Base-by-base conservation (phyloP, 2,888 invertebrate species). In the Terebella lapidaria region DNA sequence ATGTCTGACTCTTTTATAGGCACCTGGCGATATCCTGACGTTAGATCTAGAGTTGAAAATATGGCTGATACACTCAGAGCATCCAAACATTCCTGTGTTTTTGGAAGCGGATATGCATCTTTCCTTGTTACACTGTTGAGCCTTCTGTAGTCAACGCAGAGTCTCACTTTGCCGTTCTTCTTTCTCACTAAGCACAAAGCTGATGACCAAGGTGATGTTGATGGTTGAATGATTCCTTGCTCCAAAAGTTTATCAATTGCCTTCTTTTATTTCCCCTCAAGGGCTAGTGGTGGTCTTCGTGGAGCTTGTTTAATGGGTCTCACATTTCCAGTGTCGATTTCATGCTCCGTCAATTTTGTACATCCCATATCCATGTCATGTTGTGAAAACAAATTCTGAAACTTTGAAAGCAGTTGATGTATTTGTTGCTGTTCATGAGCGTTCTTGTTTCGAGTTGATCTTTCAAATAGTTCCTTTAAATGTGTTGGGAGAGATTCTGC, bases 61-160 rank as follows among this genome's bases (percentile, higher is more conserved):
- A 53, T 15, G 3, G 10, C 20, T 25, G 53, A 22, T 10, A 24
- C 53, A 10, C 25, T 27, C 25, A 53, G 25, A 10, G 53, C 53
- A 26, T 53, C 53, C 4, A 53, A 20, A 27, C 53, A 53, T 15
- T 5, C 20, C 10, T 53, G 25, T 26, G 27, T 53, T 27, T 20
- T 53, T 26, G 53, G 53, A 22, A 53, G 10, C 5, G 53, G 25
- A 10, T 10, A 53, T 10, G 53, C 53, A 20, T 53, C 53, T 53
- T 15, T 15, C 20, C 27, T 22, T 15, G 53, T 26, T 5, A 53
- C 53, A 10, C 26, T 5, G 20, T 53, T 53, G 5, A 53, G 27
- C 20, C 53, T 24, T 5, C 53, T 5, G 27, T 53, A 53, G 27
- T 53, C 53, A 25, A 53, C 53, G 20, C 53, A 53, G 10, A 27